Base-by-base conservation (phyloP, 1,140 invertebrate genomes). In the Euura saliciscinereae region DNA sequence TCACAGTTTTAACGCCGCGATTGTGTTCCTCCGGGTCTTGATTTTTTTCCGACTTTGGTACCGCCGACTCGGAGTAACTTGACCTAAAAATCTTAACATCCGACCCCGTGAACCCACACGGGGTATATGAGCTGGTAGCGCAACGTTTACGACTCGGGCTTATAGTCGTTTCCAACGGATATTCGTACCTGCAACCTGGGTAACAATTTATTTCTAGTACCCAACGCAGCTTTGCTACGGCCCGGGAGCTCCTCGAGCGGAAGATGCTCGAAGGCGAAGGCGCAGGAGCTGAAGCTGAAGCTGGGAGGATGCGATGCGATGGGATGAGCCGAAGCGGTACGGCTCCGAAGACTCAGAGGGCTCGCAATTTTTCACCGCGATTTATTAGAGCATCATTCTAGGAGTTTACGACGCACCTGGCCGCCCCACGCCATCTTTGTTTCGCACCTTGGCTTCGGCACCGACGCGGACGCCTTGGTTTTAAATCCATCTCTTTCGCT, bases 381-480 rank as follows among this genome's bases (percentile, higher is more conserved):
- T 59, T 59, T 59, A 59, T 59, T 59, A 59, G 51, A 59, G 51
- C 51, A 59, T 59, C 51, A 59, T 59, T 59, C 51, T 59, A 59
- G 51, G 51, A 59, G 51, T 59, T 59, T 59, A 59, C 51, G 51
- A 59, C 51, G 51, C 51, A 59, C 51, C 51, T 59, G 51, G 51
- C 51, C 6, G 51, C 51, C 51, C 51, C 6, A n/a, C 51, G 46
- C 46, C 46, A 51, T 51, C 46, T 51, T 51, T 51, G 7, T 51
- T 51, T 51, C 46, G 46, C 46, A 51, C 46, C 46, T 51, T 51
- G 7, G 46, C 7, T 51, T n/a, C 46, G 46, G 7, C 46, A n/a
- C 46, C 28, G 46, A 7, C 46, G 73, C 69, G 65, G 68, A 71
- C 73, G 69, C 75, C 71, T 71, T 65, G 44, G 64, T 7, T 11